Conservation (phyloP, 2,113 vertebrate genomes). For the Rhinoderma darwinii region DNA sequence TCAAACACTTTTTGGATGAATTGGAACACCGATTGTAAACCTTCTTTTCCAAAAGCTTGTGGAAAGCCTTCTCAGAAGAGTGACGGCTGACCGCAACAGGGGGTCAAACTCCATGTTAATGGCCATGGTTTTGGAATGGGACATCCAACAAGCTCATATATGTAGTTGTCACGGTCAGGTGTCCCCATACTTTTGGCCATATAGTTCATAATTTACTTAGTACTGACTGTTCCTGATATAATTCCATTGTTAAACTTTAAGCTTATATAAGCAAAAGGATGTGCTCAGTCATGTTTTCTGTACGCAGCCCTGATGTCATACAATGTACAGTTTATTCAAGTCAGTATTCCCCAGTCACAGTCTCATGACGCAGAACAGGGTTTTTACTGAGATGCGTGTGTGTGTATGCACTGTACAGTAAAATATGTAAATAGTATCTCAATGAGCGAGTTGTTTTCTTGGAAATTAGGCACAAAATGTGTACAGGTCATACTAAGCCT, state of each 20-base stretch:
- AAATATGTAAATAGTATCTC: neutral
- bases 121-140: too few species aligned
- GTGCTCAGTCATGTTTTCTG: neutral
- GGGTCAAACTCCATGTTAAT: too few species aligned
- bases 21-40: too few species aligned
- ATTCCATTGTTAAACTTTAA: neutral
- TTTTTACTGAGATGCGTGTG: neutral
- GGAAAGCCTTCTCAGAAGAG: too few species aligned
- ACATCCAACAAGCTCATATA: too few species aligned
- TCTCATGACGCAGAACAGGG: conserved; percentile 11
- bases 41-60: too few species aligned
- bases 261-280: neutral
- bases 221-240: neutral
- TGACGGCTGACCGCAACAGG: too few species aligned
- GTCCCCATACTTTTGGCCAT: too few species aligned
- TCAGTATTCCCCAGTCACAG: neutral
- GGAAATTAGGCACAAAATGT: neutral
- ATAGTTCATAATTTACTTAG: neutral
- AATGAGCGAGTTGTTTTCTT: neutral
- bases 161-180: too few species aligned
- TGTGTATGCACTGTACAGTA: neutral
- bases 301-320: neutral
- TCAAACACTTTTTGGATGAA: too few species aligned
- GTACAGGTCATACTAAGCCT: neutral
- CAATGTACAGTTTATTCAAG: neutral